Evolutionary conservation across 2,888 invertebrate genomes (phyloP).

Genomic region (Balanococcus diminutus): DNA sequence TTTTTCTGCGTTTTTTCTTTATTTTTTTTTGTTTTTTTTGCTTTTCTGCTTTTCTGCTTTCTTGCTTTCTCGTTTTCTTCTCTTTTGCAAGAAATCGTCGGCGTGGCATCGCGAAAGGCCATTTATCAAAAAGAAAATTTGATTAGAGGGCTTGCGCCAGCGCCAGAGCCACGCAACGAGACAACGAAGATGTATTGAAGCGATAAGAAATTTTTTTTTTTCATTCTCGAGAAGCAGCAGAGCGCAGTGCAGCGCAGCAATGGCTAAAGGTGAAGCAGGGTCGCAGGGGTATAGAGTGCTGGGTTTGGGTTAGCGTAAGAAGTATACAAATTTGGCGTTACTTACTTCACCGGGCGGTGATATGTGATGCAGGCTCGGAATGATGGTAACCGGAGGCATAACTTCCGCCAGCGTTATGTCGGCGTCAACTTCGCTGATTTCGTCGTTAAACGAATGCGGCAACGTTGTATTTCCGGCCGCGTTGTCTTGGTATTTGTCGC

Average conservation of each 20-base stretch:
- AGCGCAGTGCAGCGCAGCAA: too few species aligned
- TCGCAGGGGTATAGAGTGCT: background rate
- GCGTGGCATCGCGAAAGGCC: slow-evolving; percentile 33
- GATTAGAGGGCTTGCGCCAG: background rate
- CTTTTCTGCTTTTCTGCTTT: too few species aligned
- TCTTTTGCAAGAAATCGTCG: background rate
- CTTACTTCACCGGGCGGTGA: slow-evolving; percentile 58
- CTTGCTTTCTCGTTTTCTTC: too few species aligned
- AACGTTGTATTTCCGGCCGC: slow-evolving; percentile 56
- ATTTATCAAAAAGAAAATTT: slow-evolving; percentile 25
- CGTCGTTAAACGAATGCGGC: slow-evolving; percentile 71
- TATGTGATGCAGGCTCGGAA: slow-evolving; percentile 60
- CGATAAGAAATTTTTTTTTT: background rate
- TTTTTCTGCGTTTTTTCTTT: too few species aligned
- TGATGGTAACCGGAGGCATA: slow-evolving; percentile 68
- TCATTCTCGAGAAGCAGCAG: too few species aligned
- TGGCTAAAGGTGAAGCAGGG: too few species aligned
- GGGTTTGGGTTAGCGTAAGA: background rate
- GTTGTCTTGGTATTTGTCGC: slow-evolving; percentile 55
- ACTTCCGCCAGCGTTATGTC: slow-evolving; percentile 78
- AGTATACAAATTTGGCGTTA: background rate
- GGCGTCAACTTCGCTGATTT: slow-evolving; percentile 83
- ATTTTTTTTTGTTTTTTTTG: too few species aligned
- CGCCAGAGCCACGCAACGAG: too few species aligned
- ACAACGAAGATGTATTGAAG: background rate